Evolutionary conservation across 2,888 invertebrate genomes (phyloP).

Genomic region (Drosophila nr. perissopoda): DNA sequence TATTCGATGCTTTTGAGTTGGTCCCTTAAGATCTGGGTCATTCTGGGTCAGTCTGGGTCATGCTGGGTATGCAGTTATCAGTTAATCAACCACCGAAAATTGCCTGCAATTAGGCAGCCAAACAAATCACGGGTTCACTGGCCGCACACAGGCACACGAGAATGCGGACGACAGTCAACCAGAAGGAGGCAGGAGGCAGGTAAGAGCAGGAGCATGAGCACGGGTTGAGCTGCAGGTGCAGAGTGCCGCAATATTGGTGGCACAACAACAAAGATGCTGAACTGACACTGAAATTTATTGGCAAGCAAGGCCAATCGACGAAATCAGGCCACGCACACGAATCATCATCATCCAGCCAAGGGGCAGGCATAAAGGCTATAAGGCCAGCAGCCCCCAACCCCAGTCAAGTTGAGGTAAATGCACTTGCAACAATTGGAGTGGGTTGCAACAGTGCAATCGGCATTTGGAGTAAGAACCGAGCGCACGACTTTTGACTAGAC

Average conservation of each 20-base stretch:
- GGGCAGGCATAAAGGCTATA: constrained; percentile 11
- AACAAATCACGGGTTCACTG: constrained; percentile 18
- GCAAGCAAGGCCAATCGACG: constrained; percentile 74
- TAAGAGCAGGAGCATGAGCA: neutral
- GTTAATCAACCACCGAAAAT: constrained; percentile 29
- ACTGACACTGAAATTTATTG: constrained; percentile 69
- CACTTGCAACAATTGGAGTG: constrained; percentile 46
- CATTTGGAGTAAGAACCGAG: constrained; percentile 63
- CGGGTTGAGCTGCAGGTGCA: neutral
- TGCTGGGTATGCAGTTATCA: neutral
- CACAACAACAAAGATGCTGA: constrained; percentile 58
- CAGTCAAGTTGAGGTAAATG: constrained; percentile 64
- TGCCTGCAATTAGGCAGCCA: constrained; percentile 18
- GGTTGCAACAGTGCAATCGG: constrained; percentile 44
- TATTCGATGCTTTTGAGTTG: neutral
- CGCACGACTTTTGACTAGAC: constrained; percentile 46
- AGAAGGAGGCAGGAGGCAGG: neutral
- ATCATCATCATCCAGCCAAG: constrained; percentile 21
- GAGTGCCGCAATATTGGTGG: constrained; percentile 24
- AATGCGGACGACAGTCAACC: constrained; percentile 25
- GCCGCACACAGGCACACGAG: constrained; percentile 12
- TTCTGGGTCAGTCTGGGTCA: neutral
- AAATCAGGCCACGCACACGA: constrained; percentile 79
- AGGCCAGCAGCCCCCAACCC: constrained; percentile 14
- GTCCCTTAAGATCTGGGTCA: constrained; percentile 43